Evolutionary conservation across 2,888 invertebrate species (phyloP), one percentile per base, ranked within the genome.

Genomic region (Chaitophorus viminalis): DNA sequence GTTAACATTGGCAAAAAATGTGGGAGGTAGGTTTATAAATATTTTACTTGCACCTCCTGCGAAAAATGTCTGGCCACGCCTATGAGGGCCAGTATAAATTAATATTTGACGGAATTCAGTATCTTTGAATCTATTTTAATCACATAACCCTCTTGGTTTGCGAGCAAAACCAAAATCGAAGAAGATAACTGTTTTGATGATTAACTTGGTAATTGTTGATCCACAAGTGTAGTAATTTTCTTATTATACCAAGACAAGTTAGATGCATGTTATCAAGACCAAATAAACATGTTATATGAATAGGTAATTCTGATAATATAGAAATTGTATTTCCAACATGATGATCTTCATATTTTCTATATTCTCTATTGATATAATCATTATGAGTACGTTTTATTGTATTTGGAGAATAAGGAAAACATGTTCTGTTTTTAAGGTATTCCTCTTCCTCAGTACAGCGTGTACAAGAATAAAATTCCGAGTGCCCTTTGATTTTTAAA

Each of bases 221-320:
- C 76, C 46, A 76, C 36, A 88, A 46, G 31, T 33, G 39, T 21
- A 90, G 39, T 36, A 90, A 74, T 88, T 90, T 90, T 39, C 83
- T 76, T 77, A 89, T 83, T 14, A 91, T 90, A 86, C 91, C 91
- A 25, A 91, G 86, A 83, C 90, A 91, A 4, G 90, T 90, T 14
- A 90, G 89, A 85, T 91, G 91, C 91, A 91, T 91, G 78, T 90
- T 90, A 89, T 91, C 91, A 8, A 91, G 74, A n/a, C 90, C 90
- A 89, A 91, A 90, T 31, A 89, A 74, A 18, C 90, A 89, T 89
- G 90, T 82, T 2, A 90, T 89, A 79, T 90, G 74, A 33, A 88
- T 31, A 29, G 90, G 54, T 14, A 89, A 72, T 68, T 31, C 75
- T 14, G 89, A 82, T n/a, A 90, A 76, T 14, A 72, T 85, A 21